phyloP scores from a whole-genome alignment of 2,113 vertebrate genomes.

The Pomatostomus ruficeps region DNA sequence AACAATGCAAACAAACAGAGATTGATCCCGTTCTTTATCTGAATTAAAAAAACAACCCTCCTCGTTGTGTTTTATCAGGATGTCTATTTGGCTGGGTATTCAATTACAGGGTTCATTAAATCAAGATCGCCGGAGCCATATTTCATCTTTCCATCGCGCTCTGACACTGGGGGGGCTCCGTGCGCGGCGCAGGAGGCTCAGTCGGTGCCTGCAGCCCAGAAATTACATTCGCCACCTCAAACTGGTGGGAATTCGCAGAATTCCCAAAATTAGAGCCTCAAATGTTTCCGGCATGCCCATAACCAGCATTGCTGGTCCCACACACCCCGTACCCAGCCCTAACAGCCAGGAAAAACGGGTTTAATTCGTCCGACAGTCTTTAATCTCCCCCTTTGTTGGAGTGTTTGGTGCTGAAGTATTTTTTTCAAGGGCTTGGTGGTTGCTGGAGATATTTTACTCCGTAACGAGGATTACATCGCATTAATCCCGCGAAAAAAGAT shows the following conservation, averaged over 20 bases:
- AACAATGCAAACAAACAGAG: not conserved
- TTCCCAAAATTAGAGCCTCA: not conserved
- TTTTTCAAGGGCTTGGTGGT: conserved; percentile 48
- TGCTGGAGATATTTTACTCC: conserved; percentile 62
- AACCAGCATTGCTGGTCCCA: not conserved
- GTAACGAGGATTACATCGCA: conserved; percentile 43
- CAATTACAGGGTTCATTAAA: conserved; percentile 52
- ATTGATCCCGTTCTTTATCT: not conserved
- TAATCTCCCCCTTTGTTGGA: conserved; percentile 31
- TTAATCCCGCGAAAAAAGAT: conserved; percentile 66
- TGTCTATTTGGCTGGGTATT: conserved; percentile 23
- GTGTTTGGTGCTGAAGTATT: conserved; percentile 39
- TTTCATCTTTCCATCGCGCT: conserved; percentile 11
- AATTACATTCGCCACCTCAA: not conserved
- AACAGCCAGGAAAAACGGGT: conserved; percentile 3
- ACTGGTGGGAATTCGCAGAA: not conserved
- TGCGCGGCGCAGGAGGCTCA: not conserved
- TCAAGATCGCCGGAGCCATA: not conserved
- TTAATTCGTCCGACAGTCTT: conserved; percentile 41
- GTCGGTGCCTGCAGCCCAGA: not conserved
- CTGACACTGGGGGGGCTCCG: not conserved
- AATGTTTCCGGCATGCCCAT: not conserved
- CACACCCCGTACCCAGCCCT: not conserved
- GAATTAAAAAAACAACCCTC: not conserved
- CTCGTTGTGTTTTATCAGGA: not conserved